Base-by-base conservation (phyloP, 2,888 invertebrate genomes). In the Gryllus longicercus region DNA sequence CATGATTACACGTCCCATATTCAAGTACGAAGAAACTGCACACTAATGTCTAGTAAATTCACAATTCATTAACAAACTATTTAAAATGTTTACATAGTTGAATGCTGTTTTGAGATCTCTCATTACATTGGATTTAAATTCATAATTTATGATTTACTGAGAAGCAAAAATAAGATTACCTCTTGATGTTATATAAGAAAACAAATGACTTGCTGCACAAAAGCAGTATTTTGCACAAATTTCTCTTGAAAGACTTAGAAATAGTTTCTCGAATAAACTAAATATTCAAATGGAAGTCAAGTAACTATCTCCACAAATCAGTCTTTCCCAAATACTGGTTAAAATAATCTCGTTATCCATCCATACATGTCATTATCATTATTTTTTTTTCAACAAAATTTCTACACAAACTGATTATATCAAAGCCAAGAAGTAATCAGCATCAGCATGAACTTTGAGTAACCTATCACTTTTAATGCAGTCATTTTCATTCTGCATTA, bases 281-380 rank as follows among this genome's bases (percentile, higher is more conserved):
- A 38, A 38, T 5, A 38, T 38, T 38, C 38, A 38, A 38, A 38
- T 38, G 38, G 38, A 38, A 38, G 38, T 38, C 38, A 63, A 63
- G 63, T 18, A 63, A 63, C 63, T 18, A 63, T 63, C n/a, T 18
- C 63, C n/a, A 63, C 16, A 18, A 8, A 18, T 63, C 63, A 63
- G 63, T 63, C 63, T 63, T 63, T n/a, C 63, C n/a, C n/a, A 63
- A 63, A 63, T 63, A 63, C 63, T 63, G 63, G 63, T 63, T 18
- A 63, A 63, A 63, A 63, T 63, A 63, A 12, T 1, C n/a, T 63
- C n/a, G 5, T 63, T 12, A 18, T 63, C 1, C 63, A 63, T 63
- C 1, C n/a, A 18, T 63, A 18, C 14, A 63, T 3, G 14, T 63
- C n/a, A 63, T 18, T 38, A 25, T 25, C 1, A 38, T 38, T 8